Base-by-base conservation (phyloP, 2,113 vertebrate species). In the Anguilla japonica region DNA sequence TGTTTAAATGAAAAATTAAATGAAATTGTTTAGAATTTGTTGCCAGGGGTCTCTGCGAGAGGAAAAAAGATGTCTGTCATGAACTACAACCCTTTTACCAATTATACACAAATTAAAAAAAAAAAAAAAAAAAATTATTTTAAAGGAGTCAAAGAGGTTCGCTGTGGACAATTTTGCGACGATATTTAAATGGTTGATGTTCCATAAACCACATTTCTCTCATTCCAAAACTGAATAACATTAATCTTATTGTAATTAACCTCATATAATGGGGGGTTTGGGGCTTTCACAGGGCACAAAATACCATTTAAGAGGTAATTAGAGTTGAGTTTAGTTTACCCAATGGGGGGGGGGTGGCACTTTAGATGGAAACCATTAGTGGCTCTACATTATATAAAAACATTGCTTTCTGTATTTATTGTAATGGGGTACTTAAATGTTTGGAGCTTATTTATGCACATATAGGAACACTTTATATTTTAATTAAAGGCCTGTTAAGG, bases 71-170 rank as follows among this genome's bases (percentile, higher is more conserved):
- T 9, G 60, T 63, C n/a, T 15, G 9, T 29, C n/a, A 56, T 56
- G 34, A 83, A 83, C 20, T 83, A 56, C 2, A 83, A 83, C 5
- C 43, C 1, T 50, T 9, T 83, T 3, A 3, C 43, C 43, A 83
- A 83, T 83, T 56, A 83, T 26, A 81, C 13, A n/a, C 56, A n/a
- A 56, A 83, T 83, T 56, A 29, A 2, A 83, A 56, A 56, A 22
- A 63, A 11, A 53, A 29, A 6, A 41, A n/a, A n/a, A n/a, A n/a
- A n/a, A n/a, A n/a, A n/a, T n/a, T n/a, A 53, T 56, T 83, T 26
- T 7, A 53, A 13, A 3, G 29, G 18, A 50, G 50, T 63, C 22
- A 56, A 63, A 83, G n/a, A 11, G 22, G 82, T 9, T 29, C n/a
- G n/a, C 81, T 18, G 29, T 80, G n/a, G n/a, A n/a, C n/a, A 56